Conservation (phyloP, 2,888 invertebrate genomes). For the Pegoplata infirma region DNA sequence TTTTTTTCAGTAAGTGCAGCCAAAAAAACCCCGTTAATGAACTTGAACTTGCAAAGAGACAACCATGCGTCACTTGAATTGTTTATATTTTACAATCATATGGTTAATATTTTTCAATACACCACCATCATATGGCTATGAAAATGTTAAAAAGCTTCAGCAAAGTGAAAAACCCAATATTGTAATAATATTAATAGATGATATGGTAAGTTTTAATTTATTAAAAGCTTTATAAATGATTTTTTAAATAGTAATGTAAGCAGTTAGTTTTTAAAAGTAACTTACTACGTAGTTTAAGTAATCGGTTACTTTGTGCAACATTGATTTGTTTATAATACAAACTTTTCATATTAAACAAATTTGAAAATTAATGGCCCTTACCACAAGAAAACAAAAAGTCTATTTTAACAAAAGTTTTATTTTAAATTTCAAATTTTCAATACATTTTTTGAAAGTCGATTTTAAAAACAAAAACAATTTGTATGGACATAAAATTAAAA, state of each 20-base stretch:
- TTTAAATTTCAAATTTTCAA: no score
- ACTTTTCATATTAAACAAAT: no score
- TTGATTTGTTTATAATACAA: no score
- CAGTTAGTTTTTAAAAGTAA: no score
- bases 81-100: neutral
- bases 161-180: conserved; percentile 81
- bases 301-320: neutral
- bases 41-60: conserved; percentile 54
- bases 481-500: no score
- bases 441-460: no score
- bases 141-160: conserved; percentile 24
- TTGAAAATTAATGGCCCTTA: no score
- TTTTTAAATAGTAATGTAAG: no score
- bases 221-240: conserved; percentile 2
- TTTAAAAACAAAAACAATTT: no score
- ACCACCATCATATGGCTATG: neutral
- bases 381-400: no score
- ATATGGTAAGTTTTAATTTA: conserved; percentile 82
- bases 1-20: neutral
- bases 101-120: conserved; percentile 27
- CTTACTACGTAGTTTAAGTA: neutral
- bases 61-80: conserved; percentile 33
- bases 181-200: conserved; percentile 89
- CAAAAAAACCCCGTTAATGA: conserved; percentile 34
- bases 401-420: no score